A percentile compares a stretch with the other conserved stretches of the same genome.
phyloP scores from a whole-genome alignment of 37 sponge, comb jelly and placozoan genomes.

The Spongilla lacustris region DNA sequence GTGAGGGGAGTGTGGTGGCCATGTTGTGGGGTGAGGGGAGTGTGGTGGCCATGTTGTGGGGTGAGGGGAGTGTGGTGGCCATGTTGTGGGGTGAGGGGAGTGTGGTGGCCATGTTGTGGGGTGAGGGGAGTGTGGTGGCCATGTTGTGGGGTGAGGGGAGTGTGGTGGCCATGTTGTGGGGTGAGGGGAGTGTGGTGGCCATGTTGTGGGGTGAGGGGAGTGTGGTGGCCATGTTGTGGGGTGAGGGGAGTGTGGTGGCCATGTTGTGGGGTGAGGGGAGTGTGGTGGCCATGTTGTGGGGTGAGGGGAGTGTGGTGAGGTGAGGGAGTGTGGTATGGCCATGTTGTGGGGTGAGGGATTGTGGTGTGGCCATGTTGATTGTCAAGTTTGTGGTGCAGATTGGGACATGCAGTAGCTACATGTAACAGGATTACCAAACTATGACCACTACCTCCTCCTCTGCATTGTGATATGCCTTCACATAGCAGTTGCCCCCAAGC shows the following conservation, averaged over 20 bases:
- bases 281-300: neutral
- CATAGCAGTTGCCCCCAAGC: too few relatives aligned
- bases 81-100: neutral
- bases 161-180: neutral
- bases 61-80: neutral
- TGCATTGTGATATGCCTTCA: too few relatives aligned
- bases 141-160: neutral
- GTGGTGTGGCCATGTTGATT: too few relatives aligned
- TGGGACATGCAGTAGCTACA: too few relatives aligned
- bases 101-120: neutral
- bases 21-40: neutral
- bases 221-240: neutral
- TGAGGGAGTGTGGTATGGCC: too few relatives aligned
- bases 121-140: neutral
- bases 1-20: neutral
- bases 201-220: neutral
- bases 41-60: neutral
- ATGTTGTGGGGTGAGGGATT: neutral
- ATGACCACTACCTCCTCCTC: too few relatives aligned
- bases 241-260: neutral
- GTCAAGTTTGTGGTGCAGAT: too few relatives aligned
- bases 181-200: neutral
- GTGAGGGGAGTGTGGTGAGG: neutral
- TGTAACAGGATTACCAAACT: too few relatives aligned
- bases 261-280: neutral